Percentiles rank a stretch among this genome's conserved stretches.
Evolutionary conservation across 2,888 invertebrate species (phyloP).

Genomic region (Cosmia pyralina): DNA sequence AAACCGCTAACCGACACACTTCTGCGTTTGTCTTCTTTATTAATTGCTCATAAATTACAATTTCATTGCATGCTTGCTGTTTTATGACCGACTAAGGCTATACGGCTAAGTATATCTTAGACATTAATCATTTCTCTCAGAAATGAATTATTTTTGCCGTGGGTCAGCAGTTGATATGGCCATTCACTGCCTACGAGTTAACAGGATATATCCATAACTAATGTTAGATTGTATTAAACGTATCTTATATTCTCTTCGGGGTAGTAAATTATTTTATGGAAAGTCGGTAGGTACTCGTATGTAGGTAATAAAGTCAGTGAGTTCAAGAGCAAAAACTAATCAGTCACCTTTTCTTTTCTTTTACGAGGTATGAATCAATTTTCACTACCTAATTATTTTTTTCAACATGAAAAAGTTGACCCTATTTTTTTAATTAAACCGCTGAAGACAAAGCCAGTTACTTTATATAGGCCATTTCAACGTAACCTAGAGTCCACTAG

Average conservation of each 20-base stretch:
- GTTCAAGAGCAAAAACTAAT: slow-evolving; percentile 36
- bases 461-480: slow-evolving; percentile 79
- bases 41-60: slow-evolving; percentile 53
- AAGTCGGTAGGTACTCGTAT: slow-evolving; percentile 14
- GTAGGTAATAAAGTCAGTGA: slow-evolving; percentile 11
- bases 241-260: slow-evolving; percentile 16
- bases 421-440: slow-evolving; percentile 79
- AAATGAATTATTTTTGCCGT: slow-evolving; percentile 57
- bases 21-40: slow-evolving; percentile 53
- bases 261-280: slow-evolving; percentile 24
- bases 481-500: slow-evolving; percentile 76
- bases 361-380: slow-evolving; percentile 47
- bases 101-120: slow-evolving; percentile 41
- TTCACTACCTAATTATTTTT: slow-evolving; percentile 55
- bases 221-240: slow-evolving; percentile 33
- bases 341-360: slow-evolving; percentile 32
- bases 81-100: slow-evolving; percentile 41
- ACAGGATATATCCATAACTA: slow-evolving; percentile 48
- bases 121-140: slow-evolving; percentile 53
- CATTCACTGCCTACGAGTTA: slow-evolving; percentile 43
- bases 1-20: slow-evolving; percentile 40
- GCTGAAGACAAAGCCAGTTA: slow-evolving; percentile 77
- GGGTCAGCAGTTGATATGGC: slow-evolving; percentile 55
- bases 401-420: slow-evolving; percentile 65
- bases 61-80: slow-evolving; percentile 54